Conservation (phyloP, 92 coral and sea anemone genomes). For the Plumapathes pennacea region DNA sequence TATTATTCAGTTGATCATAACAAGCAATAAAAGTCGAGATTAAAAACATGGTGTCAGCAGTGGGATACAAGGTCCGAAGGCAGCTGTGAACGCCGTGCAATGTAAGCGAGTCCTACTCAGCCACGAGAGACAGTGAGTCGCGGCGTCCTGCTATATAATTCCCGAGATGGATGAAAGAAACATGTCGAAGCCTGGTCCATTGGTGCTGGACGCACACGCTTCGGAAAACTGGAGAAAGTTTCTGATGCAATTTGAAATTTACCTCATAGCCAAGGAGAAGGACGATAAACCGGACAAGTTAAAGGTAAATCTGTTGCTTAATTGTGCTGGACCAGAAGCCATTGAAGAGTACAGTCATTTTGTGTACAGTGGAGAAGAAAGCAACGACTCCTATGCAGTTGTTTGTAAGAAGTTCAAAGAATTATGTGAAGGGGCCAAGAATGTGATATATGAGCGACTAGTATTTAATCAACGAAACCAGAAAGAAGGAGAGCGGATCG, state of each 20-base stretch:
- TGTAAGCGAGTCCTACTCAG: too few relatives aligned
- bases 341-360: conserved; percentile 56
- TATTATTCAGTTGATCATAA: too few relatives aligned
- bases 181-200: conserved; percentile 20
- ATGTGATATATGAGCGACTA: conserved; percentile 50
- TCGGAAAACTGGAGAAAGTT: conserved; percentile 59
- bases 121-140: too few relatives aligned
- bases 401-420: conserved; percentile 45
- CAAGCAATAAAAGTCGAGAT: too few relatives aligned
- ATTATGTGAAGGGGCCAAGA: conserved; percentile 41
- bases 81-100: too few relatives aligned
- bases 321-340: conserved; percentile 55
- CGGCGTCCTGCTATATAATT: too few relatives aligned
- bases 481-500: conserved; percentile 56
- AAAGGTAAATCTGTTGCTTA: conserved; percentile 42
- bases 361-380: conserved; percentile 27
- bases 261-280: conserved; percentile 38
- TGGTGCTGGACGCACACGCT: conserved; percentile 46
- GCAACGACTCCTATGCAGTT: conserved; percentile 21
- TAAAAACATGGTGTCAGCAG: conserved; percentile 23
- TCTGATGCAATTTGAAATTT: conserved; percentile 41
- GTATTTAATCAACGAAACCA: conserved; percentile 55
- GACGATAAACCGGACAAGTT: conserved; percentile 35
- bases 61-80: too few relatives aligned
- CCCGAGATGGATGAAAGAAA: too few relatives aligned